Evolutionary conservation across 2,113 vertebrate species (phyloP).

Genomic region (Tricholaema leucomelas): DNA sequence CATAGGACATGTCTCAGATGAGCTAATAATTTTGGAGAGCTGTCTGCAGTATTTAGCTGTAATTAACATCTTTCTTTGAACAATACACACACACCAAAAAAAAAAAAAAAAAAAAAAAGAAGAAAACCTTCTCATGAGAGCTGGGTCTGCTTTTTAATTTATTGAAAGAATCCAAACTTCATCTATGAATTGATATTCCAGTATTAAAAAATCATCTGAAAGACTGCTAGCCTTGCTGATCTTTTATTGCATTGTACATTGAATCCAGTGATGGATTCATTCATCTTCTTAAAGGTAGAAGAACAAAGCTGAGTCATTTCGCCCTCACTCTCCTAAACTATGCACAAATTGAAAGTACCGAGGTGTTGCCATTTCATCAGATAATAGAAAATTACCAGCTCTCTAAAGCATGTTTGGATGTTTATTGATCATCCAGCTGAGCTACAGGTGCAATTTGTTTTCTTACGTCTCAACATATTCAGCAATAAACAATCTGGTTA

Average conservation of each 20-base stretch:
- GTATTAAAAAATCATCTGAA: neutral
- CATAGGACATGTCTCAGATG: conserved; percentile 12
- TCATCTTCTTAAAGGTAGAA: neutral
- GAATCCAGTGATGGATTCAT: neutral
- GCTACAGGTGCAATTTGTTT: conserved; percentile 17
- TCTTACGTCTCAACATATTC: neutral
- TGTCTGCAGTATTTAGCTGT: conserved; percentile 25
- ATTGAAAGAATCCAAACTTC: neutral
- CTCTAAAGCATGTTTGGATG: neutral
- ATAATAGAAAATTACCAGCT: neutral
- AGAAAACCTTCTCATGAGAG: neutral
- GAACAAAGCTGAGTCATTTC: neutral
- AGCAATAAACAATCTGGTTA: conserved; percentile 15
- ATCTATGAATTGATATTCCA: neutral
- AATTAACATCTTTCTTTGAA: conserved; percentile 47
- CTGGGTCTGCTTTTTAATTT: neutral
- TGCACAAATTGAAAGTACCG: neutral
- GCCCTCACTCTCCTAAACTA: fast-evolving
- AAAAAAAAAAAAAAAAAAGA: conserved; percentile 16
- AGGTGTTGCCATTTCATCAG: neutral
- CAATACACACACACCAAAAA: fast-evolving
- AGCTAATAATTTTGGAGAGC: conserved; percentile 18
- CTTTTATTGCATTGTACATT: neutral
- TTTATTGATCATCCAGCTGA: neutral
- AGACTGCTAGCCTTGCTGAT: neutral